A percentile compares a stretch with the other conserved stretches of the same genome.
Conservation (phyloP, 2,888 invertebrate species). For the Steinernema carpocapsae region DNA sequence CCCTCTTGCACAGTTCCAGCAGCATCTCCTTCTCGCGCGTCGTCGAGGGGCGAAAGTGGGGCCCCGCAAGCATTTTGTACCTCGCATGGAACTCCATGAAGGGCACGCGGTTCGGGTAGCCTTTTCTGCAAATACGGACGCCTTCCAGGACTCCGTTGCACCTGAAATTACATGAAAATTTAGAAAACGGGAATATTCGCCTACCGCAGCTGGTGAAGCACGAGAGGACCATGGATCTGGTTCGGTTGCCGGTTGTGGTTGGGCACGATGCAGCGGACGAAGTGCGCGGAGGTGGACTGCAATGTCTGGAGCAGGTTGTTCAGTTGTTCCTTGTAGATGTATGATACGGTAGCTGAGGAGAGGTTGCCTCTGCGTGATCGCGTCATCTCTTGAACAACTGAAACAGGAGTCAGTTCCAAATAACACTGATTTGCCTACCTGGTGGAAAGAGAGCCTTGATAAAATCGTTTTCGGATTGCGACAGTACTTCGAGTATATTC, state of each 20-base stretch:
- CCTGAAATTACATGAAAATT: no score
- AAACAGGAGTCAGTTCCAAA: neutral
- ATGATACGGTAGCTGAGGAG: constrained; percentile 47
- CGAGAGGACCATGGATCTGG: constrained; percentile 58
- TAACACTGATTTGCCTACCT: constrained; percentile 38
- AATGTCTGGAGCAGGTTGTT: constrained; percentile 62
- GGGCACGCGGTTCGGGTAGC: constrained; percentile 99
- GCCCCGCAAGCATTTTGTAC: constrained; percentile 73
- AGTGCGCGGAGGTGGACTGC: constrained; percentile 66
- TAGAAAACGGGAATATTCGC: no score
- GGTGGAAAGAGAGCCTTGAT: constrained; percentile 55
- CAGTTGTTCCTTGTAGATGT: constrained; percentile 61
- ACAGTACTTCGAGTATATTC: constrained; percentile 68
- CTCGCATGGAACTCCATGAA: constrained; percentile 99
- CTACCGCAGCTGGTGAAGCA: constrained; percentile 62
- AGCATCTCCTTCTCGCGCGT: constrained; percentile 32
- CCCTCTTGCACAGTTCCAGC: constrained; percentile 38
- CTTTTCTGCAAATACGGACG: constrained; percentile 98
- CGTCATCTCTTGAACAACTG: constrained; percentile 37
- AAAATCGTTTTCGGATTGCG: constrained; percentile 57
- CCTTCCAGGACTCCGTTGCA: constrained; percentile 99
- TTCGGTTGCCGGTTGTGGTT: constrained; percentile 65
- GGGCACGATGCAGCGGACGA: constrained; percentile 69
- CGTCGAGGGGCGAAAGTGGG: constrained; percentile 10
- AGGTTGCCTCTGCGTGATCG: constrained; percentile 46